A percentile compares a stretch with the other conserved stretches of the same genome.
Conservation (phyloP, 2,888 invertebrate genomes). For the Drosophila ezoana region DNA sequence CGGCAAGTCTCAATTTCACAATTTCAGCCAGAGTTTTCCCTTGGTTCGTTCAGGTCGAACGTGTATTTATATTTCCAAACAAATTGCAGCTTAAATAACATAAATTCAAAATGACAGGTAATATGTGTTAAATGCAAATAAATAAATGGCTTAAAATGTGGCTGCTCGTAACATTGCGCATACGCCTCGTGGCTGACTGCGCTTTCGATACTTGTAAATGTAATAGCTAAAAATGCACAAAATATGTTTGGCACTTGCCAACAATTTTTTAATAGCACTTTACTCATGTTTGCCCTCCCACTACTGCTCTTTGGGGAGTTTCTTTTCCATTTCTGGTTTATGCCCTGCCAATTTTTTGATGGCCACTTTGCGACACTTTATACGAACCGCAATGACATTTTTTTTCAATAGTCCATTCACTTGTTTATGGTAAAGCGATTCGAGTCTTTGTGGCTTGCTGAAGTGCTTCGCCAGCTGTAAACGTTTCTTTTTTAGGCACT, state of each 20-base stretch:
- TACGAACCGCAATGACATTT: conserved; percentile 38
- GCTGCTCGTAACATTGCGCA: conserved; percentile 29
- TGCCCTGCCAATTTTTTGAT: conserved; percentile 67
- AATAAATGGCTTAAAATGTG: conserved; percentile 35
- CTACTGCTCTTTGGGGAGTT: background rate
- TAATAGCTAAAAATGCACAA: conserved; percentile 59
- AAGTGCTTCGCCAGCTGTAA: conserved; percentile 34
- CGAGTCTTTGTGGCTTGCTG: conserved; percentile 4
- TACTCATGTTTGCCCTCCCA: conserved; percentile 9
- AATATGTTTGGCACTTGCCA: conserved; percentile 54
- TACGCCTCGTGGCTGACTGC: conserved; percentile 23
- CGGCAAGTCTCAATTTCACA: background rate
- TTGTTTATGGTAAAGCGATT: conserved; percentile 41
- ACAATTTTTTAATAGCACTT: conserved; percentile 54
- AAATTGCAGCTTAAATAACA: conserved; percentile 42
- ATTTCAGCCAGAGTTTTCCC: conserved; percentile 2
- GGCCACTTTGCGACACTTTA: conserved; percentile 63
- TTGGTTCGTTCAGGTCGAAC: conserved; percentile 1
- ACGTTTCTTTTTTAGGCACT: conserved; percentile 3
- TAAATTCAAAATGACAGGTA: conserved; percentile 65
- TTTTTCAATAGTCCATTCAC: conserved; percentile 40
- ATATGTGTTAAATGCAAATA: conserved; percentile 51
- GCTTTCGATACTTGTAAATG: conserved; percentile 30
- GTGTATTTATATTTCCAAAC: conserved; percentile 33
- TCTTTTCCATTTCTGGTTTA: conserved; percentile 10